Evolutionary conservation across 92 coral and sea anemone species (phyloP).

Genomic region (Umimayanthus kanabou): DNA sequence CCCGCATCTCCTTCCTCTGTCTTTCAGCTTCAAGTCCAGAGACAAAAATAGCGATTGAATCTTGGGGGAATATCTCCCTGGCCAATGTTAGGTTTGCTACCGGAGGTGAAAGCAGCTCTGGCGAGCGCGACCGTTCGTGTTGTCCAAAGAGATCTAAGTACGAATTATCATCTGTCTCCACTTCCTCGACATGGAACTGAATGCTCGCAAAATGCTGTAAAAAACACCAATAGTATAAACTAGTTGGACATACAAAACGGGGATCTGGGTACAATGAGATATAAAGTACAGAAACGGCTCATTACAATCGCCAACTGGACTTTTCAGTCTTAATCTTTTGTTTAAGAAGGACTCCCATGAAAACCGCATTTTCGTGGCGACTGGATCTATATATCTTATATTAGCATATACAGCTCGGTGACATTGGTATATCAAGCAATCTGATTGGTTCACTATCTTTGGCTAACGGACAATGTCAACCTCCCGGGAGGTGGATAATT

Average conservation of each 20-base stretch:
- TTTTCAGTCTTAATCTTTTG: too few relatives aligned
- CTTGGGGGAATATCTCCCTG: conserved; percentile 48
- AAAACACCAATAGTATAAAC: neutral
- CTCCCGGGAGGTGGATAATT: too few relatives aligned
- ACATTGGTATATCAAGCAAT: too few relatives aligned
- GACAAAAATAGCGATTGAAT: conserved; percentile 79
- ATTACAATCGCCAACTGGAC: too few relatives aligned
- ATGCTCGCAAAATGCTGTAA: neutral
- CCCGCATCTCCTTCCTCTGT: conserved; percentile 76
- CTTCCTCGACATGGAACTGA: conserved; percentile 10
- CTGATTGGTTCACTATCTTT: too few relatives aligned
- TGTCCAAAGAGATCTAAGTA: neutral
- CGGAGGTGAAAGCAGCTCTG: conserved; percentile 82
- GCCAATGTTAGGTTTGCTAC: conserved; percentile 82
- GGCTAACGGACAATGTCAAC: too few relatives aligned
- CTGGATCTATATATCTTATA: too few relatives aligned
- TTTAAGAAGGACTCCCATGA: too few relatives aligned
- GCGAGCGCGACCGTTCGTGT: conserved; percentile 4
- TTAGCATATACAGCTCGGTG: too few relatives aligned
- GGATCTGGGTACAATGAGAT: neutral
- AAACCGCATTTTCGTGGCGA: too few relatives aligned
- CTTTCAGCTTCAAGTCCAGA: conserved; percentile 96
- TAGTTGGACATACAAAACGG: neutral
- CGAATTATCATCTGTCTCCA: neutral
- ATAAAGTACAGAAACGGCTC: too few relatives aligned